Evolutionary conservation across 2,797 vertebrate genomes (phyloP).

Genomic region (Anas capensis): DNA sequence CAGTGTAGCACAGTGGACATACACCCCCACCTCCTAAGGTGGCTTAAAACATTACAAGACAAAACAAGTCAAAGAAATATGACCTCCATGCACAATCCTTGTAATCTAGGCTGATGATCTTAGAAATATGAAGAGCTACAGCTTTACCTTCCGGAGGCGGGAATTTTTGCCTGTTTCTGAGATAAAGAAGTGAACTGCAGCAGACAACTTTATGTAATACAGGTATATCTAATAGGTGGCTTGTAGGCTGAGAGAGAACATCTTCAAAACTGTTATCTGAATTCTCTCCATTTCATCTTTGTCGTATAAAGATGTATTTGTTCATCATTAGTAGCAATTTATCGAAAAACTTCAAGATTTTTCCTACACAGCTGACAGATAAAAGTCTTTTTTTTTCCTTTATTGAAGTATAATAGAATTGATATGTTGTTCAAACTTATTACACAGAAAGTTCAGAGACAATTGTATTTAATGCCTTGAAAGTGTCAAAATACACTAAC

Average conservation of each 20-base stretch:
- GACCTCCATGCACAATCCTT: background rate
- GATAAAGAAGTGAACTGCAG: background rate
- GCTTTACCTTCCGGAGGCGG: background rate
- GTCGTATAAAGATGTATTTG: background rate
- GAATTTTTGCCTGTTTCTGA: background rate
- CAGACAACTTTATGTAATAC: background rate
- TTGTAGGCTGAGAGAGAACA: background rate
- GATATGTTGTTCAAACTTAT: conserved; percentile 8
- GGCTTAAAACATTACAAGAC: background rate
- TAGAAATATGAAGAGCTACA: background rate
- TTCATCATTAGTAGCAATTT: background rate
- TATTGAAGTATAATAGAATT: background rate
- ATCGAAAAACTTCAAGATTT: conserved; percentile 12
- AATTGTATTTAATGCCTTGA: background rate
- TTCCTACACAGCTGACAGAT: background rate
- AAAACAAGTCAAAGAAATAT: background rate
- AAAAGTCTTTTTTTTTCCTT: background rate
- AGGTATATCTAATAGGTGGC: background rate
- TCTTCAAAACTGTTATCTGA: background rate
- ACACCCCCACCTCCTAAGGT: background rate
- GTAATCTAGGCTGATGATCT: background rate
- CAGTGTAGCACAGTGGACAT: background rate
- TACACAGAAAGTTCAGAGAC: background rate
- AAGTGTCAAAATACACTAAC: background rate
- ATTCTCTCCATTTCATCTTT: background rate